phyloP scores from a whole-genome alignment of 1,140 invertebrate species.

The Tetragonula clypearis region DNA sequence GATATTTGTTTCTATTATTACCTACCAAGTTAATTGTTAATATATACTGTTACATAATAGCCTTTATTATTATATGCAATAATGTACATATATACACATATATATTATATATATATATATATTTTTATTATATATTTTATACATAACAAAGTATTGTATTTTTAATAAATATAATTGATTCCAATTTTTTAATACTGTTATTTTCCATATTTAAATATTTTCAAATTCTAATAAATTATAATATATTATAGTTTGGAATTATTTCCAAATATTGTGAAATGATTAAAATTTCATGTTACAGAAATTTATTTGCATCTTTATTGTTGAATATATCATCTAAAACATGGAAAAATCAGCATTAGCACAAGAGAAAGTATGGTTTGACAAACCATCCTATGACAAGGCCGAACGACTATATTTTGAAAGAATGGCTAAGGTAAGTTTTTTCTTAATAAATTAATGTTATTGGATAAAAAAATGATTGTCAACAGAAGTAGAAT shows the following conservation, averaged over 20 bases:
- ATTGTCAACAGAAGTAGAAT: slow-evolving; percentile 48
- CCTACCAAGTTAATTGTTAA: neutral
- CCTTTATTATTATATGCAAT: slow-evolving; percentile 6
- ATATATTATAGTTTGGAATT: neutral
- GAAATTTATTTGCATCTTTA: slow-evolving; percentile 43
- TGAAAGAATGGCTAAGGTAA: slow-evolving; percentile 80
- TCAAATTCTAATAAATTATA: neutral
- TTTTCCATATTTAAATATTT: slow-evolving; percentile 13
- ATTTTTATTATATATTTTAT: slow-evolving; percentile 11
- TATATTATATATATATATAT: too few species aligned
- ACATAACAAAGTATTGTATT: slow-evolving; percentile 12
- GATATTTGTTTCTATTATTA: slow-evolving; percentile 17
- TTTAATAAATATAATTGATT: slow-evolving; percentile 30
- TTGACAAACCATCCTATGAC: slow-evolving; percentile 81
- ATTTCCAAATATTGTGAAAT: neutral
- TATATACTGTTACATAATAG: slow-evolving; percentile 5
- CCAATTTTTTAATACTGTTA: slow-evolving; percentile 23
- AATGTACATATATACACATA: neutral
- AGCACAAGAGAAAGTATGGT: slow-evolving; percentile 81
- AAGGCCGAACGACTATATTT: slow-evolving; percentile 81
- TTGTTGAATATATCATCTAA: slow-evolving; percentile 44
- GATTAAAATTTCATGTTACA: slow-evolving; percentile 42
- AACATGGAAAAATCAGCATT: slow-evolving; percentile 72
- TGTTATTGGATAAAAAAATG: slow-evolving; percentile 47
- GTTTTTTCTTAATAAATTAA: slow-evolving; percentile 28